phyloP scores from a whole-genome alignment of 2,888 invertebrate genomes.

The Podotricha telesiphe region DNA sequence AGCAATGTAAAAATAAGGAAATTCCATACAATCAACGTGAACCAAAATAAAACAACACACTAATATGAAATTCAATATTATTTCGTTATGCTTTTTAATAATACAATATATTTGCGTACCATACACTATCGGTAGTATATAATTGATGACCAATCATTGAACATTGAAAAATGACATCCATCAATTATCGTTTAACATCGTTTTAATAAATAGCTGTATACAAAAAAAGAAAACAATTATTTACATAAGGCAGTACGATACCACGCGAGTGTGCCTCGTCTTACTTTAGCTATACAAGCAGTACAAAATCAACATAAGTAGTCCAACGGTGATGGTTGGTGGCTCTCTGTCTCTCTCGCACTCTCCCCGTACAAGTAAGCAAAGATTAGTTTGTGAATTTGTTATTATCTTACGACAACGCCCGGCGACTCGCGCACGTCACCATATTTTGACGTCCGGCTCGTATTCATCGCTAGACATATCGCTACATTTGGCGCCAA shows the following conservation, averaged over 20 bases:
- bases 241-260: constrained; percentile 83
- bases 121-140: constrained; percentile 82
- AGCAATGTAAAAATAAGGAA: too few relatives aligned
- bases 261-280: constrained; percentile 80
- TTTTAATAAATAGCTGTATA: constrained; percentile 85
- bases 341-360: constrained; percentile 51
- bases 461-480: constrained; percentile 32
- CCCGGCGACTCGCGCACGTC: constrained; percentile 36
- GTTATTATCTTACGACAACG: constrained; percentile 63
- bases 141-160: constrained; percentile 82
- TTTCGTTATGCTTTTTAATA: constrained; percentile 84
- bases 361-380: constrained; percentile 78
- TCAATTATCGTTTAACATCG: constrained; percentile 80
- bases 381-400: constrained; percentile 82
- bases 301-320: constrained; percentile 74
- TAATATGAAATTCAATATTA: constrained; percentile 84
- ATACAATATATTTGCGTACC: constrained; percentile 83
- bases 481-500: constrained; percentile 20
- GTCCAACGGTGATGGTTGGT: too few relatives aligned
- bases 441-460: constrained; percentile 36
- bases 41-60: constrained; percentile 64
- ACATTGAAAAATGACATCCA: constrained; percentile 81
- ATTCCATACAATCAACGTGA: not conserved
- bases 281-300: constrained; percentile 82
- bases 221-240: constrained; percentile 82